These are phyloP conservation scores for Yoshiicerus persimilis DNA, from an alignment of 1,140 invertebrate species.

Conservation along the genomic window DNA sequence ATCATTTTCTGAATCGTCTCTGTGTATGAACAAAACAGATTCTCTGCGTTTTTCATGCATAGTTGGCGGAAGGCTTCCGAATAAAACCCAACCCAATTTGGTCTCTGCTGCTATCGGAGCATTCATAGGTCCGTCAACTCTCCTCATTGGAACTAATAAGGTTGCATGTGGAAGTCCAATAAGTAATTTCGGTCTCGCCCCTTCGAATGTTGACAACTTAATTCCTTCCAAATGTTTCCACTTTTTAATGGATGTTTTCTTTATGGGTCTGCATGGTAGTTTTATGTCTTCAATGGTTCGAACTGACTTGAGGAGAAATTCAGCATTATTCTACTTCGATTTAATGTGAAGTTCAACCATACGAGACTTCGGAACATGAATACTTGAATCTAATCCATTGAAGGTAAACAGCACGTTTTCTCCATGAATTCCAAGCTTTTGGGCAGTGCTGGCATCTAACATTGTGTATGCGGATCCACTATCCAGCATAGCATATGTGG, in stretches of 20 bases:
- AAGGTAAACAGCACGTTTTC: no score
- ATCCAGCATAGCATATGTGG: no score
- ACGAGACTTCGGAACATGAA: no score
- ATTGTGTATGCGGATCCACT: no score
- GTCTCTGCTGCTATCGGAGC: neutral
- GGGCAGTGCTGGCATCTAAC: no score
- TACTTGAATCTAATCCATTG: no score
- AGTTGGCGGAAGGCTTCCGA: neutral
- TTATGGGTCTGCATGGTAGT: neutral
- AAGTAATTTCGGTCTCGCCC: neutral
- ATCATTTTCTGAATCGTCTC: neutral
- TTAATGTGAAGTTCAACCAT: neutral
- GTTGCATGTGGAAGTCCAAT: neutral
- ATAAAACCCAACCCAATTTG: neutral
- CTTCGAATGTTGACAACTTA: neutral
- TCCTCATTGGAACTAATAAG: neutral
- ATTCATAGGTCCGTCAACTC: neutral
- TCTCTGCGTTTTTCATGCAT: no score
- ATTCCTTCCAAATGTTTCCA: neutral
- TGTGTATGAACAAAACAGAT: no score
- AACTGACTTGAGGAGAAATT: neutral
- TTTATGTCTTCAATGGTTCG: neutral
- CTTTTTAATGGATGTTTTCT: neutral
- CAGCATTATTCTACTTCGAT: neutral
- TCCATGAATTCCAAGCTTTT: no score